Evolutionary conservation across 1,140 invertebrate genomes (phyloP), one percentile per base, ranked within the genome.

Genomic region (Lepidurus couesii): DNA sequence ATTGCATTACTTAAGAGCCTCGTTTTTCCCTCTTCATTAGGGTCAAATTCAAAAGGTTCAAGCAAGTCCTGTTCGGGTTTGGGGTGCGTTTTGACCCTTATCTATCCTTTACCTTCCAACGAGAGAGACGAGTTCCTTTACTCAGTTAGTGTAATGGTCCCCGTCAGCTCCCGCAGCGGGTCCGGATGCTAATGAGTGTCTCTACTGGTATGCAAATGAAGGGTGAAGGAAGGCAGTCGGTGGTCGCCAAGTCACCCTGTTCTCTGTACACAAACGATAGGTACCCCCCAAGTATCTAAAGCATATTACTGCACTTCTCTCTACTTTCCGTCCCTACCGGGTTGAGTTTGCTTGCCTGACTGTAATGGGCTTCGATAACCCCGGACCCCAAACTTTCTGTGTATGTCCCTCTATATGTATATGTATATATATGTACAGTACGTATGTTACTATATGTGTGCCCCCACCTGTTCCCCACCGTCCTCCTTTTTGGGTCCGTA

Each of bases 121-220:
- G 16, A 47, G 45, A 47, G 4, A 21, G 13, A 21, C 7, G 53
- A 7, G 53, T 9, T 7, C 53, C n/a, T 65, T 65, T 0, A 65
- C 9, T 65, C 1, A 65, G 53, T 65, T 65, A 65, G 53, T 16
- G 53, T 65, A 65, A 65, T 65, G 53, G 53, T 65, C 53, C n/a
- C 53, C 53, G n/a, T 65, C 53, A 65, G 53, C 53, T 65, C 21
- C 16, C 53, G 53, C 53, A n/a, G 53, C 16, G 53, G 13, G 53
- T 65, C 13, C 53, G 53, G 13, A 65, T 21, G 53, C 53, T 65
- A 65, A 65, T 65, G 53, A 65, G 53, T 65, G 53, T 65, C 53
- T 65, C 53, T 65, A 16, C 53, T 65, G 53, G 53, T 65, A 65
- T 65, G 53, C 53, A 65, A 65, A 65, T 65, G 53, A 65, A 65